Conservation (phyloP, 1,140 invertebrate species). For the Gerris buenoi region DNA sequence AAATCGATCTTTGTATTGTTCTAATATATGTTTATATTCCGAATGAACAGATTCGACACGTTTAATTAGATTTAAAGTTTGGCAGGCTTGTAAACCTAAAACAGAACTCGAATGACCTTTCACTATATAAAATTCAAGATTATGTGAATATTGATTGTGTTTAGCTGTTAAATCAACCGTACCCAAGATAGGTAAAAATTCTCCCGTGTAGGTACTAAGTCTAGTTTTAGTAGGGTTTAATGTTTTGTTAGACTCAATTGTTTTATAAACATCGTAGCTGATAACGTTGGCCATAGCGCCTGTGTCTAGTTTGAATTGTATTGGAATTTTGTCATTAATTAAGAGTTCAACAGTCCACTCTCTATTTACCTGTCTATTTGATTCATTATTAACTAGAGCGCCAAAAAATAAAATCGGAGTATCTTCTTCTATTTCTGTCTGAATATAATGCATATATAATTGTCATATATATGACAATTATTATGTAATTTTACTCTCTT, state of each 20-base stretch:
- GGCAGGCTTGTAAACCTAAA: neutral
- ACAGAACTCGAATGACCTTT: neutral
- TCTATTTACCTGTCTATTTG: neutral
- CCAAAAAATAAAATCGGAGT: neutral
- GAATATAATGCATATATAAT: neutral
- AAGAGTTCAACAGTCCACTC: neutral
- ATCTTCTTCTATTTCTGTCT: neutral
- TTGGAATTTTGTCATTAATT: neutral
- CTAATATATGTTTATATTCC: neutral
- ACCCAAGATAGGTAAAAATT: neutral
- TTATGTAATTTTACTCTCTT: no score
- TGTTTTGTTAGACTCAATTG: neutral
- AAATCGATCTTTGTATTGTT: neutral
- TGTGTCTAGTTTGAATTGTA: neutral
- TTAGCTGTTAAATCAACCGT: neutral
- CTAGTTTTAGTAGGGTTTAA: neutral
- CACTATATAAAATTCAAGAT: neutral
- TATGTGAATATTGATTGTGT: neutral
- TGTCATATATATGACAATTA: no score
- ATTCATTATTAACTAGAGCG: neutral
- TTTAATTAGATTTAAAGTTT: neutral
- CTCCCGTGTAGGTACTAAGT: neutral
- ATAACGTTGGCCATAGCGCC: neutral
- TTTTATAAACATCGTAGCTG: neutral
- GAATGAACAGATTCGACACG: neutral